These are phyloP conservation scores for Heterohyrax brucei DNA, from an alignment of 2,797 vertebrate species.

Conservation along the genomic window DNA sequence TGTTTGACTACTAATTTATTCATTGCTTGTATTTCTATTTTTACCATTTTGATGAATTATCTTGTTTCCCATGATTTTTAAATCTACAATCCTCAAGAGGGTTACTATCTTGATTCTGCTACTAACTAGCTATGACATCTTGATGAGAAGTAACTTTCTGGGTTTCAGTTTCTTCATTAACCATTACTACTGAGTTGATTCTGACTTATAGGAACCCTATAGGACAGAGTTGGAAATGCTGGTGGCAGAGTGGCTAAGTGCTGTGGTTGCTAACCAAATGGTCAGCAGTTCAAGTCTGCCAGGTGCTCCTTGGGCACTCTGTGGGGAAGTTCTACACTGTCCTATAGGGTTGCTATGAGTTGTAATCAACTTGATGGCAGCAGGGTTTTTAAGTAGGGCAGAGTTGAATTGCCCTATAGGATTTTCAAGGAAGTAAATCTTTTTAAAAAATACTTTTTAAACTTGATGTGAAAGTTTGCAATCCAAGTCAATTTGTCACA, in stretches of 20 bases:
- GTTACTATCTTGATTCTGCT: constrained; percentile 21
- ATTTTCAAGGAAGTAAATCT: neutral
- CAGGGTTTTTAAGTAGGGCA: neutral
- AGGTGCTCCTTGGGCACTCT: no score
- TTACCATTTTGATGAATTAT: neutral
- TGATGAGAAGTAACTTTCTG: neutral
- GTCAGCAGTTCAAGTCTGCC: no score
- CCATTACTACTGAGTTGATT: neutral
- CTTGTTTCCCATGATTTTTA: neutral
- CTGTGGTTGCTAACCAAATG: no score
- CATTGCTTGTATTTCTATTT: neutral
- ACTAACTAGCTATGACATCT: neutral
- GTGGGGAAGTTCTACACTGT: no score
- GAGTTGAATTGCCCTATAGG: neutral
- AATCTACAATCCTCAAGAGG: neutral
- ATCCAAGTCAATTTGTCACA: no score
- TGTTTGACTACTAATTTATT: constrained; percentile 37
- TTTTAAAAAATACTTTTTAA: neutral
- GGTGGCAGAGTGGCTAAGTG: no score
- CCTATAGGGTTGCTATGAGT: no score
- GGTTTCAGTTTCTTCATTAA: neutral
- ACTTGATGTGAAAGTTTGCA: no score
- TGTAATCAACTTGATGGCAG: no score
- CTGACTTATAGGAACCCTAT: neutral
- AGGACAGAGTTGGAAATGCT: neutral